Conservation (phyloP, 2,888 invertebrate genomes). For the Rhagonycha fulva region DNA sequence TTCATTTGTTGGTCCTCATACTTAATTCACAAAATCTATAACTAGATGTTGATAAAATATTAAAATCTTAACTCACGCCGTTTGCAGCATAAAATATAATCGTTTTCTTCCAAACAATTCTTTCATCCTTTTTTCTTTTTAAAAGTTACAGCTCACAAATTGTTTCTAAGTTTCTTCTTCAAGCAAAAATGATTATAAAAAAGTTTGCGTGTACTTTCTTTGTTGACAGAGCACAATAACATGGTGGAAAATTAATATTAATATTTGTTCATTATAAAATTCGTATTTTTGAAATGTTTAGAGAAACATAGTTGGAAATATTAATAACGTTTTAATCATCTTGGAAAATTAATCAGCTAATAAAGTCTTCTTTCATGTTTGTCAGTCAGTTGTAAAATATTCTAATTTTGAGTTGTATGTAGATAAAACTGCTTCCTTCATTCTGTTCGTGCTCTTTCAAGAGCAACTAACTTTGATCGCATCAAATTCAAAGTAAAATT, state of each 20-base stretch:
- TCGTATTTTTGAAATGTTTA: slow-evolving; percentile 9
- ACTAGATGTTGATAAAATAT: slow-evolving; percentile 53
- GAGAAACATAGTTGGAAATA: slow-evolving; percentile 13
- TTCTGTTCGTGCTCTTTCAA: slow-evolving; percentile 38
- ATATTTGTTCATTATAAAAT: neutral
- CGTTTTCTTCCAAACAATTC: neutral
- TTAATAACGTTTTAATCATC: slow-evolving; percentile 31
- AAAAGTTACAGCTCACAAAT: neutral
- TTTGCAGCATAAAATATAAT: neutral
- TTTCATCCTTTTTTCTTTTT: neutral
- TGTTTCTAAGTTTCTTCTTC: neutral
- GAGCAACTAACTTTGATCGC: slow-evolving; percentile 47
- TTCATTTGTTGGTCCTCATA: slow-evolving; percentile 51
- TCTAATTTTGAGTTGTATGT: slow-evolving; percentile 40
- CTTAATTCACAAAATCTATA: slow-evolving; percentile 53
- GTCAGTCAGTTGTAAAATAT: slow-evolving; percentile 38
- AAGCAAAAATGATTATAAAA: neutral
- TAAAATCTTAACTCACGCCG: slow-evolving; percentile 44
- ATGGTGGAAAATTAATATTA: neutral
- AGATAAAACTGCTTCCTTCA: slow-evolving; percentile 38
- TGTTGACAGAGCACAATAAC: neutral
- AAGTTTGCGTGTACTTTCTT: neutral
- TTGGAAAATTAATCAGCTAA: slow-evolving; percentile 29
- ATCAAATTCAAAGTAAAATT: slow-evolving; percentile 52
- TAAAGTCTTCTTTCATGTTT: slow-evolving; percentile 27